Evolutionary conservation across 1,140 invertebrate species (phyloP), one percentile per base, ranked within the genome.

Genomic region (Sesamia nonagrioides): DNA sequence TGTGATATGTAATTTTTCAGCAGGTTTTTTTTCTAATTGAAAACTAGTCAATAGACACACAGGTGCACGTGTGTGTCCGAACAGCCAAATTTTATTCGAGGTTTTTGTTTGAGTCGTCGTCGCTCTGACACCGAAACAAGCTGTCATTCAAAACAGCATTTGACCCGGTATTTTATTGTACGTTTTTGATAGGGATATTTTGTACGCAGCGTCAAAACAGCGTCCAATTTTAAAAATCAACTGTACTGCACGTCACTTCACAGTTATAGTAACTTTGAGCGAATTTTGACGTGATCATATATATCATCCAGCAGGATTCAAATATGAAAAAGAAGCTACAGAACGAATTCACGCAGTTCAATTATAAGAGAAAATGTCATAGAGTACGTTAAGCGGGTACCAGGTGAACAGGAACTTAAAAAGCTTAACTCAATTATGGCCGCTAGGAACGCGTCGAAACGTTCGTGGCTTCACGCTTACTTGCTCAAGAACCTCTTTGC

Each of bases 361-460:
- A 78, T 63, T 42, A 27, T 13, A 72, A 17, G 9, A 21, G 61
- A 80, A 75, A 80, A 79, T 69, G 42, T 69, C 18, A n/a, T n/a
- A 50, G 33, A 33, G 18, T 21, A 17, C 15, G 35, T 60, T 13
- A 17, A 58, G 35, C 61, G 63, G 6, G 60, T 81, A 84, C 81
- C 81, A 87, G 84, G 81, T 72, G 58, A 75, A 21, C 78, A 86
- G 76, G 52, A 63, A 50, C 71, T 72, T 76, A 84, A 85, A 85
- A 82, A 84, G 81, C 84, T 83, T 87, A 84, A 84, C 81, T 82
- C 78, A 79, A 87, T 87, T 86, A 87, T 60, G 54, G 63, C 35
- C 77, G 75, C 83, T 76, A 74, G 33, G 63, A 63, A 69, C 63
- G 82, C 68, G 78, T n/a, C 77, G 77, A 80, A 81, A 79, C 79